A percentile compares a stretch with the other conserved stretches of the same genome.
phyloP scores from a whole-genome alignment of 2,113 vertebrate species.

The Laterallus jamaicensis region DNA sequence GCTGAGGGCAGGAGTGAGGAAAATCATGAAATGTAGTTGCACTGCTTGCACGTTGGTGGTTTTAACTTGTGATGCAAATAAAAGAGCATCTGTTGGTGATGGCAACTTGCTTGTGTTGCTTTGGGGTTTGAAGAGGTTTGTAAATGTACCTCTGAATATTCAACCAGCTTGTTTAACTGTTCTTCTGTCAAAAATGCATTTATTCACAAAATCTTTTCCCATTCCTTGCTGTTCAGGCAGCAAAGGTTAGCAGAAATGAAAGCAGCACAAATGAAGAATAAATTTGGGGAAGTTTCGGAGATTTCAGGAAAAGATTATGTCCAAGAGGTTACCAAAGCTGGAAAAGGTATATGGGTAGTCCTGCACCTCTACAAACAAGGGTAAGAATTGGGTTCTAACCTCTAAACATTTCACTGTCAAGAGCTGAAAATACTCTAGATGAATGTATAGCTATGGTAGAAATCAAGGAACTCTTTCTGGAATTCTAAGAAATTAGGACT shows the following conservation, averaged over 20 bases:
- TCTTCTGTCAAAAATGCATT: not conserved
- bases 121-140: not conserved
- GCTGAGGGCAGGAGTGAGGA: not conserved
- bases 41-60: not conserved
- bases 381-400: constrained; percentile 69
- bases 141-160: not conserved
- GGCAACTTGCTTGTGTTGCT: not conserved
- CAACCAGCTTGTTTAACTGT: not conserved
- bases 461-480: not conserved
- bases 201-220: not conserved
- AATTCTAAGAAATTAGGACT: not conserved
- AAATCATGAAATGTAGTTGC: not conserved
- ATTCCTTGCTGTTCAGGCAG: constrained; percentile 75
- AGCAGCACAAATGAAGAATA: constrained; percentile 84
- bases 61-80: not conserved
- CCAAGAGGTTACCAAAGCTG: constrained; percentile 93
- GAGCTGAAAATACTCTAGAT: not conserved
- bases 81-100: not conserved
- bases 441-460: not conserved
- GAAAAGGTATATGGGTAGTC: constrained; percentile 90
- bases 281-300: constrained; percentile 88
- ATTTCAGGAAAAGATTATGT: constrained; percentile 96
- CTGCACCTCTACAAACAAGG: constrained; percentile 97
- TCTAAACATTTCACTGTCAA: not conserved
- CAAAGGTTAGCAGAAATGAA: constrained; percentile 94